These are phyloP conservation scores for Drosophila aff. DNA, from an alignment of 1,140 invertebrate genomes.

Conservation along the genomic window DNA sequence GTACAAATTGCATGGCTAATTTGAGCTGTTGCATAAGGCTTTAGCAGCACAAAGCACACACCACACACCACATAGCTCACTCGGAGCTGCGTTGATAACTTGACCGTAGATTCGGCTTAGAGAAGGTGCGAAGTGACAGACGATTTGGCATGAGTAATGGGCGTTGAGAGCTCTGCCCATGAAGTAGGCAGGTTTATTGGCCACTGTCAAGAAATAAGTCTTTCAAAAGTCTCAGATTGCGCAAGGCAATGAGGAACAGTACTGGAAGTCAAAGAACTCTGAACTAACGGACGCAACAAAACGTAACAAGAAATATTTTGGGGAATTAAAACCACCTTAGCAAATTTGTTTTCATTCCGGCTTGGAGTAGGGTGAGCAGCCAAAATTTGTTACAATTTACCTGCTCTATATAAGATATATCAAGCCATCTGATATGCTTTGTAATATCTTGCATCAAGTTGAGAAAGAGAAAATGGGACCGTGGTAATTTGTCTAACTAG, in stretches of 20 bases:
- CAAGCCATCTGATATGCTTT: not conserved
- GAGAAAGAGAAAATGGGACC: not conserved
- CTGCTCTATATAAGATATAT: not conserved
- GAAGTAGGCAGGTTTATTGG: constrained; percentile 54
- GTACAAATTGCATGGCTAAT: constrained; percentile 82
- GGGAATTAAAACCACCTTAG: not conserved
- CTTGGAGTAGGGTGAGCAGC: not conserved
- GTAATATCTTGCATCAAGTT: not conserved
- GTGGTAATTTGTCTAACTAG: not conserved
- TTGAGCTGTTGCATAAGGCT: constrained; percentile 72
- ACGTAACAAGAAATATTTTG: constrained; percentile 2
- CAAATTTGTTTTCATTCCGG: not conserved
- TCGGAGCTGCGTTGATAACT: constrained; percentile 27
- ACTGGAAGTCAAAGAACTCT: constrained; percentile 24
- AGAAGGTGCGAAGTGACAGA: constrained; percentile 51
- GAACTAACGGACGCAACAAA: constrained; percentile 1
- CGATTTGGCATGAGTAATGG: constrained; percentile 51
- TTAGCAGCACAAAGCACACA: constrained; percentile 26
- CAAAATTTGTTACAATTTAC: constrained; percentile 4
- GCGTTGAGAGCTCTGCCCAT: constrained; percentile 43
- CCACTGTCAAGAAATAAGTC: constrained; percentile 42
- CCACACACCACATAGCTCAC: constrained; percentile 12
- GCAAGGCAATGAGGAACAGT: constrained; percentile 14
- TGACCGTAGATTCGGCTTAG: constrained; percentile 36
- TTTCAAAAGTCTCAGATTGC: constrained; percentile 31